Evolutionary conservation across 64 coral and sea anemone genomes (phyloP), one percentile per base, ranked within the genome.

Genomic region (Platygyra sinensis): DNA sequence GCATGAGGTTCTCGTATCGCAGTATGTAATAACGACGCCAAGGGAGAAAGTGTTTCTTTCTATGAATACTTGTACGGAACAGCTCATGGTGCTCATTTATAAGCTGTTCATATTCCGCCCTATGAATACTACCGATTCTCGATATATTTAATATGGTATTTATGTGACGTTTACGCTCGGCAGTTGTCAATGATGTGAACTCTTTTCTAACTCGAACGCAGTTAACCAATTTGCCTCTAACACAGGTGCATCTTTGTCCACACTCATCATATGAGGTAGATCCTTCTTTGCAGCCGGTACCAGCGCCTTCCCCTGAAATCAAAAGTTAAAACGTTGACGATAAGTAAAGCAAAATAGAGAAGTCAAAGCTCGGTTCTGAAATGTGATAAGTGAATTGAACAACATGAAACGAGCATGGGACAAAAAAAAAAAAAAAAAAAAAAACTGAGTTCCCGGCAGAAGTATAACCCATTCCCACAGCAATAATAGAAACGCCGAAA

Each of bases 11-110:
- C 38, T 94, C 93, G 29, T 94, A 94, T 72, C 76, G 42, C 39
- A 94, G 62, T 4, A 90, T 38, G 31, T 67, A 94, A 72, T 79
- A 86, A 28, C 93, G 87, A 80, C 90, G 87, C 93, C 93, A 94
- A 10, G 87, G 80, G 17, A 90, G 67, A 27, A 90, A 90, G 28
- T 52, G 52, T 5, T 10, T 0, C 29, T n/a, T 22, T 7, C n/a
- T 0, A 50, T 90, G 89, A 73, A 90, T 90, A 24, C 4, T 0
- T 59, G 50, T 10, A 12, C 1, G 0, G 52, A 79, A 79, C 24
- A 79, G 5, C 2, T 0, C 12, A 3, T 27, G 0, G 20, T 79
- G 77, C n/a, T 57, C 50, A 14, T 55, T 79, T 10, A 79, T 55
- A 8, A 79, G 77, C 5, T 27, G 2, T 24, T 79, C n/a, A 55